Evolutionary conservation across 2,888 invertebrate species (phyloP).

Genomic region (Drosophila nr. perissopoda): DNA sequence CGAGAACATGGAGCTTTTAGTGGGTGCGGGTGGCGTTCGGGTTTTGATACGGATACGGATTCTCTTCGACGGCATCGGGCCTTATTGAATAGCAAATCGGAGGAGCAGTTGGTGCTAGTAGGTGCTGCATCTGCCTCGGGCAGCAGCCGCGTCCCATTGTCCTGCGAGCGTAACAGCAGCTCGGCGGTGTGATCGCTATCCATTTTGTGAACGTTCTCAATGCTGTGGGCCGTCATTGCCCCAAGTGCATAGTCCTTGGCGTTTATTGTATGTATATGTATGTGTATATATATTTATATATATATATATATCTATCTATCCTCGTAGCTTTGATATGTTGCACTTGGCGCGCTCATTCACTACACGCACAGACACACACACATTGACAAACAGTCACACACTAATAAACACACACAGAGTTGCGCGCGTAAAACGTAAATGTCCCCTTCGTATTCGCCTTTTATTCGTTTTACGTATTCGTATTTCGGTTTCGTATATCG

Average conservation of each 20-base stretch:
- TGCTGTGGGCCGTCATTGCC: slow-evolving; percentile 57
- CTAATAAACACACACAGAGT: slow-evolving; percentile 46
- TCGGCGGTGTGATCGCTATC: slow-evolving; percentile 41
- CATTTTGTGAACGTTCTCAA: slow-evolving; percentile 53
- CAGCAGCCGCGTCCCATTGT: slow-evolving; percentile 41
- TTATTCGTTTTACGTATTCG: slow-evolving; percentile 8
- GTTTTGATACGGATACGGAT: not conserved
- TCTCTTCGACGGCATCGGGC: slow-evolving; percentile 66
- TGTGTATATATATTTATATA: slow-evolving; percentile 15
- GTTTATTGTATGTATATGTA: slow-evolving; percentile 11
- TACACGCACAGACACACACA: slow-evolving; percentile 32
- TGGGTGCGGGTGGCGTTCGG: slow-evolving; percentile 13
- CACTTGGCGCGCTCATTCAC: slow-evolving; percentile 75
- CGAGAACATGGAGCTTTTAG: slow-evolving; percentile 5
- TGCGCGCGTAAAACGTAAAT: slow-evolving; percentile 78
- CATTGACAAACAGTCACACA: slow-evolving; percentile 22
- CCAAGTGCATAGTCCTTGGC: slow-evolving; percentile 59
- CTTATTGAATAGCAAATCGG: slow-evolving; percentile 70
- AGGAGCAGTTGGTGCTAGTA: slow-evolving; percentile 45
- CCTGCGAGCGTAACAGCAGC: slow-evolving; percentile 31
- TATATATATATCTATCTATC: slow-evolving; percentile 1
- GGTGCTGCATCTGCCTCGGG: slow-evolving; percentile 36
- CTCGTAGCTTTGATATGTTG: slow-evolving; percentile 64
- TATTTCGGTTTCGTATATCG: slow-evolving; percentile 10
- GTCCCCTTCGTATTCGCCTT: slow-evolving; percentile 30